A percentile compares a stretch with the other conserved stretches of the same genome.
Evolutionary conservation across 2,888 invertebrate species (phyloP).

Genomic region (Glyphotaelius pellucidus): DNA sequence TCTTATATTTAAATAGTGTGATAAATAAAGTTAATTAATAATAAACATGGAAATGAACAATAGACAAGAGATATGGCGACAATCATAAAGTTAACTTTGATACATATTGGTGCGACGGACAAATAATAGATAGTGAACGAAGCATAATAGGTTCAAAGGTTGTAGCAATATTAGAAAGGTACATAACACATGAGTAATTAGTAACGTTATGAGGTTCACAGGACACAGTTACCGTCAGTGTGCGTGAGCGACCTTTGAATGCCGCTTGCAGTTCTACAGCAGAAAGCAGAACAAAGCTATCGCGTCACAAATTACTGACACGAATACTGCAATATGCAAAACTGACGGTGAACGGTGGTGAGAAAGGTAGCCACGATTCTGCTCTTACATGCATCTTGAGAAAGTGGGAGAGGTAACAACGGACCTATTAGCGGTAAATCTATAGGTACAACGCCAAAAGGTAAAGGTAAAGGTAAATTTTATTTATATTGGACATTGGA

Average conservation of each 20-base stretch:
- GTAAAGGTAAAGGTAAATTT: no score
- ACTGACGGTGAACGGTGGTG: neutral
- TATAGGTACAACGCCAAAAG: neutral
- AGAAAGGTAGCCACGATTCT: neutral
- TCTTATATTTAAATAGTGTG: no score
- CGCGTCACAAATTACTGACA: neutral
- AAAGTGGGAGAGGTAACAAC: neutral
- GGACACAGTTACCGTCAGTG: neutral
- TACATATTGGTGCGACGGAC: no score
- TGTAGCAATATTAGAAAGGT: no score
- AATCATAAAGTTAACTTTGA: no score
- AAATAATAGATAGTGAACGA: no score
- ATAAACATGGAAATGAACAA: no score
- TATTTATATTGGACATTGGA: no score
- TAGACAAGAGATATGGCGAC: no score
- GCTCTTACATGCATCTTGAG: neutral
- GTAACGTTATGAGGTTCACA: neutral
- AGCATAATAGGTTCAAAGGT: no score
- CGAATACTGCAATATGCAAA: conserved; percentile 2
- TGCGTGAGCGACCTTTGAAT: conserved; percentile 26
- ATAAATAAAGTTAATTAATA: no score
- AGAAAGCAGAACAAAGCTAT: neutral
- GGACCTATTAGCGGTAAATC: neutral
- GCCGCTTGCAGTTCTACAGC: neutral
- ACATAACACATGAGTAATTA: neutral